phyloP scores from a whole-genome alignment of 37 sponge, comb jelly and placozoan genomes.

The Amphimedon queenslandica region DNA sequence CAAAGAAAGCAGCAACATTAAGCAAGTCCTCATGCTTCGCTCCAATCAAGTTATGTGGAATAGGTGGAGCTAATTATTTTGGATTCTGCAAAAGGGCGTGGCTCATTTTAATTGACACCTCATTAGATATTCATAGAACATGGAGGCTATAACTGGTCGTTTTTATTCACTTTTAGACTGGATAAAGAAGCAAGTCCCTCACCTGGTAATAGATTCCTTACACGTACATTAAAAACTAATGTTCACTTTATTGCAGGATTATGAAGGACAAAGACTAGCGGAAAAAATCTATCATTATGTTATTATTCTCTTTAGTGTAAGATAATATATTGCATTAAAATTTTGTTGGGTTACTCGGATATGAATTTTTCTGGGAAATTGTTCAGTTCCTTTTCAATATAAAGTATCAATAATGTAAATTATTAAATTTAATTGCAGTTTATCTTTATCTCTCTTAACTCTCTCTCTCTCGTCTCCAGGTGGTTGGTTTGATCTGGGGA shows the following conservation, averaged over 20 bases:
- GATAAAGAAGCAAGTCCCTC: conserved; percentile 38
- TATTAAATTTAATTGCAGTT: background rate
- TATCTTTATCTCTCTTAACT: background rate
- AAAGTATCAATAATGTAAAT: background rate
- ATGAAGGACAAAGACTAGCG: conserved; percentile 91
- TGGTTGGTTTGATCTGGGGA: conserved; percentile 96
- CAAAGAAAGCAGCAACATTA: background rate
- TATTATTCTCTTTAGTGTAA: conserved; percentile 81
- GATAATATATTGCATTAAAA: conserved; percentile 18
- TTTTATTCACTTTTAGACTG: conserved; percentile 15
- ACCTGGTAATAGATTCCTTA: too few relatives aligned
- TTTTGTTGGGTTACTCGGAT: background rate
- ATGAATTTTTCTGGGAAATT: background rate
- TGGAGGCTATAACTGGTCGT: too few relatives aligned
- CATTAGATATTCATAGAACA: too few relatives aligned
- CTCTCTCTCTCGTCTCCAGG: conserved; percentile 41
- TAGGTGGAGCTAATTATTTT: background rate
- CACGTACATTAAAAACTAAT: too few relatives aligned
- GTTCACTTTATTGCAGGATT: conserved; percentile 66
- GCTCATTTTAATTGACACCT: background rate
- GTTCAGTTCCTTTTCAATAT: background rate
- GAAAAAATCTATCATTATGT: conserved; percentile 80
- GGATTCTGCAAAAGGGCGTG: background rate
- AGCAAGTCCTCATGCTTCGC: background rate
- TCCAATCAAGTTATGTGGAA: background rate